These are phyloP conservation scores for Sussaba pulchella DNA, from an alignment of 2,888 invertebrate species.

Conservation along the genomic window DNA sequence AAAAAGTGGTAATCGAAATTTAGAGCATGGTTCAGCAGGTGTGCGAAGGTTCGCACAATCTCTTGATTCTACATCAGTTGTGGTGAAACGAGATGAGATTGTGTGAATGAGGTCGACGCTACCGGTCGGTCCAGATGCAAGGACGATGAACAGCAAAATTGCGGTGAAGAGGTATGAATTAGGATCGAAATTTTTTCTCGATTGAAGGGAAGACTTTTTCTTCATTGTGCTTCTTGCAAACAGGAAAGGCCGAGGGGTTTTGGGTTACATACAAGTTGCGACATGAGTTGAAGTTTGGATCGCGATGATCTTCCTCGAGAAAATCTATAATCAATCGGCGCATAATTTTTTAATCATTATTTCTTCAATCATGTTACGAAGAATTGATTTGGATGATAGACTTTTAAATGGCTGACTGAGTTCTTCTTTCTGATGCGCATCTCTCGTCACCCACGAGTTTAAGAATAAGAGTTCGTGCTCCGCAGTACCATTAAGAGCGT, in stretches of 20 bases:
- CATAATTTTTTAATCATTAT: too few relatives aligned
- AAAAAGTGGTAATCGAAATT: slow-evolving; percentile 49
- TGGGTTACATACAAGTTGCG: neutral
- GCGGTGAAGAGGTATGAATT: neutral
- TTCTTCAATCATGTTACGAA: too few relatives aligned
- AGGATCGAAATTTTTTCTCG: neutral
- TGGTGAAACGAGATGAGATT: slow-evolving; percentile 49
- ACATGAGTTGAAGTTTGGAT: too few relatives aligned
- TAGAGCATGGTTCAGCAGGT: neutral
- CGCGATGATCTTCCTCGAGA: too few relatives aligned
- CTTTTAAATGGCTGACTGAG: too few relatives aligned
- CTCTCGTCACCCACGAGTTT: too few relatives aligned
- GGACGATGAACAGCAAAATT: neutral
- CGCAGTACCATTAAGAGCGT: too few relatives aligned
- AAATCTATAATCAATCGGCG: too few relatives aligned
- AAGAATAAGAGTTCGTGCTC: too few relatives aligned
- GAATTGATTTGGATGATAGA: too few relatives aligned
- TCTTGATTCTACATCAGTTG: slow-evolving; percentile 53
- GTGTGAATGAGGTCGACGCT: slow-evolving; percentile 5
- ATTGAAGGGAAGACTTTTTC: neutral
- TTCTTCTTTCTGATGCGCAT: too few relatives aligned
- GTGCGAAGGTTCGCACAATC: slow-evolving; percentile 36
- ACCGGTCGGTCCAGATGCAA: slow-evolving; percentile 26
- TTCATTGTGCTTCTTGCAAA: neutral
- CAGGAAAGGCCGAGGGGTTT: neutral